phyloP scores from a whole-genome alignment of 1,140 invertebrate species.

The Nylanderia fulva region DNA sequence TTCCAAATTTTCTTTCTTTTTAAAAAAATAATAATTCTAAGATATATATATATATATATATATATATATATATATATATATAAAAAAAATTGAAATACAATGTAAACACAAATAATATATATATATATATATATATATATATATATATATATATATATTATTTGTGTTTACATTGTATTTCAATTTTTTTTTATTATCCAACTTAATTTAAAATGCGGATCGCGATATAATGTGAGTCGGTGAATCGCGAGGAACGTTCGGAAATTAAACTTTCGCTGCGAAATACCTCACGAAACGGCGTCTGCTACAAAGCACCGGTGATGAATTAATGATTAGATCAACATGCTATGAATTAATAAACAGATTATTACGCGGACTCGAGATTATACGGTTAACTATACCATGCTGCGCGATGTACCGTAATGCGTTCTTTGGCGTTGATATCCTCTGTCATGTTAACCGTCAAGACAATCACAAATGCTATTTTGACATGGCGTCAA shows the following conservation, averaged over 20 bases:
- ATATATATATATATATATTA: slow-evolving; percentile 8
- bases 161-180: too few species aligned
- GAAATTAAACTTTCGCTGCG: slow-evolving; percentile 47
- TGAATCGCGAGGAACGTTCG: slow-evolving; percentile 12
- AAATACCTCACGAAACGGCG: slow-evolving; percentile 38
- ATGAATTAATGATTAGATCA: slow-evolving; percentile 58
- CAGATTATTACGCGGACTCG: slow-evolving; percentile 25
- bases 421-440: slow-evolving; percentile 38
- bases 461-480: slow-evolving; percentile 6
- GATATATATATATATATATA: too few species aligned
- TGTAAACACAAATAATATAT: too few species aligned
- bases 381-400: slow-evolving; percentile 36
- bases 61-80: too few species aligned
- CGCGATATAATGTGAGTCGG: not conserved
- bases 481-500: slow-evolving; percentile 19
- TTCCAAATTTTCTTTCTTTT: too few species aligned
- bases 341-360: slow-evolving; percentile 53
- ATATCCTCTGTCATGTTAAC: slow-evolving; percentile 12
- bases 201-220: slow-evolving; percentile 43
- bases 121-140: too few species aligned
- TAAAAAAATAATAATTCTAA: too few species aligned
- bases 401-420: not conserved
- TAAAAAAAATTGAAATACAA: too few species aligned
- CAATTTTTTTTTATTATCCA: not conserved
- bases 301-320: slow-evolving; percentile 10